Conservation (phyloP, 2,888 invertebrate genomes). For the Pyrrhopygopsis socrates region DNA sequence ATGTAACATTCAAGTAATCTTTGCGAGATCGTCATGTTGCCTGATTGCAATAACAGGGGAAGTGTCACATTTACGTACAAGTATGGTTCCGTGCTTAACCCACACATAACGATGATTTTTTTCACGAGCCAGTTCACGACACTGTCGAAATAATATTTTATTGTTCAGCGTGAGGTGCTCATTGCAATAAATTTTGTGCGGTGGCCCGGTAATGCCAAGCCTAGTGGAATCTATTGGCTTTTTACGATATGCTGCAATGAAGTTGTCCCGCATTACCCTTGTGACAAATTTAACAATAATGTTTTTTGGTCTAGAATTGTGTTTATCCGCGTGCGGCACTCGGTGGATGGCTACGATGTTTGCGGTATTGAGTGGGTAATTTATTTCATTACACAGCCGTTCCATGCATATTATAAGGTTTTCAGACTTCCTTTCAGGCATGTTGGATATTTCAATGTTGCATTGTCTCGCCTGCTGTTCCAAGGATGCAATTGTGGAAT, state of each 20-base stretch:
- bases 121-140: background rate
- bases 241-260: conserved; percentile 42
- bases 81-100: background rate
- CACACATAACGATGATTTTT: background rate
- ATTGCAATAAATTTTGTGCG: background rate
- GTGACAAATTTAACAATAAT: conserved; percentile 44
- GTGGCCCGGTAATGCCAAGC: background rate
- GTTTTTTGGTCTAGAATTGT: background rate
- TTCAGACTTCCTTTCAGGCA: background rate
- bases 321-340: background rate
- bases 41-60: background rate
- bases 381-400: background rate
- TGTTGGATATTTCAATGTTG: background rate
- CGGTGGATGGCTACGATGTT: background rate
- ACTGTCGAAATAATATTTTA: conserved; percentile 54
- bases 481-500: background rate
- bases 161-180: conserved; percentile 60
- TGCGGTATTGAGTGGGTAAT: background rate
- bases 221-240: background rate
- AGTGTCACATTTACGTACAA: background rate
- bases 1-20: too few species aligned
- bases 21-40: background rate
- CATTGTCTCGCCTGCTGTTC: background rate
- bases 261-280: conserved; percentile 46
- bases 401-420: background rate